Evolutionary conservation across 2,113 vertebrate species (phyloP).

Genomic region (Xiphias gladius): DNA sequence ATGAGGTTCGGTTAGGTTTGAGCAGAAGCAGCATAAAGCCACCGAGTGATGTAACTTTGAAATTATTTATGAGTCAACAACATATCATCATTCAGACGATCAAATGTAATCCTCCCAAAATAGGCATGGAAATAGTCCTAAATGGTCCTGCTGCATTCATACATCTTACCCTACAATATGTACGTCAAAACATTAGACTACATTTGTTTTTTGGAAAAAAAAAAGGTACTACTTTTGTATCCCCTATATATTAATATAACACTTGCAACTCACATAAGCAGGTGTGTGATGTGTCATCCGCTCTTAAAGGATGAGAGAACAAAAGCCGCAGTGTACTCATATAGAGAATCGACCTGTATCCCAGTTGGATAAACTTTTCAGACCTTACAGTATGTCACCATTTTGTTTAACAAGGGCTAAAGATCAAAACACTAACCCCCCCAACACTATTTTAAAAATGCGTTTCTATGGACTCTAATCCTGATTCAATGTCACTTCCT

Average conservation of each 20-base stretch:
- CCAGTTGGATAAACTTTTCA: conserved; percentile 66
- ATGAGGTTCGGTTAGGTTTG: conserved; percentile 27
- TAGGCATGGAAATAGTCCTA: conserved; percentile 25
- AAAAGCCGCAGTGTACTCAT: conserved; percentile 33
- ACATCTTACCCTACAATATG: conserved; percentile 1
- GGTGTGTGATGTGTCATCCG: conserved; percentile 36
- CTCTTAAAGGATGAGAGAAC: conserved; percentile 40
- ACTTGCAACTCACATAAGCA: conserved; percentile 20
- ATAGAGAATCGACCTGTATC: conserved; percentile 50
- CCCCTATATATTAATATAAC: conserved; percentile 6
- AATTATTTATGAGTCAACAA: conserved; percentile 67
- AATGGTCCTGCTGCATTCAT: conserved; percentile 13
- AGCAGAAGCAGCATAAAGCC: conserved; percentile 49
- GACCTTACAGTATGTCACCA: conserved; percentile 57
- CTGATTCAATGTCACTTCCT: conserved; percentile 44
- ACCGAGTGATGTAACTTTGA: conserved; percentile 47
- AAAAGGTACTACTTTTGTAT: neutral
- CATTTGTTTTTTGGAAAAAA: neutral
- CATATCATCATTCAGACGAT: conserved; percentile 60
- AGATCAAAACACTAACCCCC: conserved; percentile 90
- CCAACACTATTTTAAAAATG: conserved; percentile 67
- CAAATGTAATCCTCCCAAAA: conserved; percentile 43
- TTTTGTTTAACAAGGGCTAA: conserved; percentile 79
- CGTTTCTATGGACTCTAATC: conserved; percentile 63
- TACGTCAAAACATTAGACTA: conserved; percentile 13